These are phyloP conservation scores for Octodon degus DNA, from an alignment of 2,113 vertebrate species.

Conservation along the genomic window DNA sequence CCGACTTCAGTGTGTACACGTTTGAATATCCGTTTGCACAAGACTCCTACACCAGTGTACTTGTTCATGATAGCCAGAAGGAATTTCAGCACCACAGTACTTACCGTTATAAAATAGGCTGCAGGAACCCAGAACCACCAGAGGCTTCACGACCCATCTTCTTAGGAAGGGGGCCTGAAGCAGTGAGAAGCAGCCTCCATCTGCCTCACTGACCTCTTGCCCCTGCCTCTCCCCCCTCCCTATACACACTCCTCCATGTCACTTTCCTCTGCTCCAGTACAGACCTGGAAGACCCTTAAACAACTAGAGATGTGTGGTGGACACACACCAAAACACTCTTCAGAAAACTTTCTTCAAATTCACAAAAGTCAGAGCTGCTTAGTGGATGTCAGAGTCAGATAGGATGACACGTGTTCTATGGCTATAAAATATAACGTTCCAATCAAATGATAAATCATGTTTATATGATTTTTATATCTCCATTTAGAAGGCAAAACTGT, in stretches of 20 bases:
- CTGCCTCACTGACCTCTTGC: accelerated
- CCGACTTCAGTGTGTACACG: not conserved
- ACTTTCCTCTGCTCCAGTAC: not conserved
- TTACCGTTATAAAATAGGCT: not conserved
- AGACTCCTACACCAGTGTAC: not conserved
- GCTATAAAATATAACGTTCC: conserved; percentile 1
- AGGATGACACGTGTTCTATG: not conserved
- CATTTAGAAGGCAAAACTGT: conserved; percentile 3
- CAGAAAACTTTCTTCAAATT: not conserved
- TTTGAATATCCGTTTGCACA: not conserved
- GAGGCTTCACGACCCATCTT: not conserved
- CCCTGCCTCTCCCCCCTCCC: not conserved
- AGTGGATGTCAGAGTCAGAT: not conserved
- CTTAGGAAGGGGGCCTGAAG: not conserved
- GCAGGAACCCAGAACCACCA: not conserved
- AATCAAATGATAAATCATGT: not conserved
- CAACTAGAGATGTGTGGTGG: too few relatives aligned
- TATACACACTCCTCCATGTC: not conserved
- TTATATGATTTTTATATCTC: not conserved
- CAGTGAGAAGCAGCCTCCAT: accelerated
- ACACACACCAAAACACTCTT: not conserved
- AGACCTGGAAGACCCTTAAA: accelerated
- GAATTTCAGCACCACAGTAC: not conserved
- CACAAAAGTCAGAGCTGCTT: not conserved
- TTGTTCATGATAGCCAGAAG: not conserved